Conservation (phyloP, 2,797 vertebrate genomes). For the Aldrovandia affinis region DNA sequence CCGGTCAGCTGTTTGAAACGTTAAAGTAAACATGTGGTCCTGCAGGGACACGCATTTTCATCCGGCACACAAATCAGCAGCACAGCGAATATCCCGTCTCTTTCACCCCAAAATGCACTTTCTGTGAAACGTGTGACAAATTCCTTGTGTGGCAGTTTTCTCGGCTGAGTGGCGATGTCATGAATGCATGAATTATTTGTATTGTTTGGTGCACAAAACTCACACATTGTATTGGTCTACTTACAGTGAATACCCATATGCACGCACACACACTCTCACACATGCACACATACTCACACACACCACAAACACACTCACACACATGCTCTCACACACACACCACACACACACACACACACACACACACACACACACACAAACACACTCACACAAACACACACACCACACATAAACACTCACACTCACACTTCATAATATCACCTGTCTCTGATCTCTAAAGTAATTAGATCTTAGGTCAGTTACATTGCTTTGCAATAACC, state of each 20-base stretch:
- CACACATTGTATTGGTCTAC: no score
- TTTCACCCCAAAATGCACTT: neutral
- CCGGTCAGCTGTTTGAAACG: constrained; percentile 33
- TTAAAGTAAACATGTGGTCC: constrained; percentile 41
- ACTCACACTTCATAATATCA: no score
- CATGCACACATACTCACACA: no score
- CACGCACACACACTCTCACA: neutral
- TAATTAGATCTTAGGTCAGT: no score
- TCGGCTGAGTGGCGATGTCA: neutral
- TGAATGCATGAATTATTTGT: neutral
- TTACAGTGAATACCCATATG: neutral
- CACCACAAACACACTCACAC: no score
- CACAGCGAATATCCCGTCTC: neutral
- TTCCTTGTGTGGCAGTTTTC: neutral
- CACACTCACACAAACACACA: no score
- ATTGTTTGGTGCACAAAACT: neutral
- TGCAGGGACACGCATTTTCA: neutral
- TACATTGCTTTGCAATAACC: no score
- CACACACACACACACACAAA: no score
- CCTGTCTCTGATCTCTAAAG: no score
- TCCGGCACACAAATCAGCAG: neutral
- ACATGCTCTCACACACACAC: no score
- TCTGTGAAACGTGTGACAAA: neutral
- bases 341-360: no score
- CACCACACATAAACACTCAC: no score